These are phyloP conservation scores for Monopterus albus DNA, from an alignment of 2,113 vertebrate species.

Conservation along the genomic window DNA sequence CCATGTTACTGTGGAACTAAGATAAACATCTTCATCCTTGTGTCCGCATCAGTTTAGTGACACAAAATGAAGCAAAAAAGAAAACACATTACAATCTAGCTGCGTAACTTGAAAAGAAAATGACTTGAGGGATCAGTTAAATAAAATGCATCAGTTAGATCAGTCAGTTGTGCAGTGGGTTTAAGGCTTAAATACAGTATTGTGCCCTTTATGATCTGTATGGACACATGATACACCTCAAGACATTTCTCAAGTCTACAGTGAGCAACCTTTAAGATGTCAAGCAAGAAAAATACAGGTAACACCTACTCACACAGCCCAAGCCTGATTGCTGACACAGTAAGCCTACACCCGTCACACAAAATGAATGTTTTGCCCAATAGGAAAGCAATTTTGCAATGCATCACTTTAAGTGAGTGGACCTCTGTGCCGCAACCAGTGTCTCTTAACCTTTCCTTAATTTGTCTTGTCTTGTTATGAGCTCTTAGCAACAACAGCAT, in stretches of 20 bases:
- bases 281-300: conserved; percentile 35
- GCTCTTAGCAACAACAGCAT: conserved; percentile 64
- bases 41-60: neutral
- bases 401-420: conserved; percentile 77
- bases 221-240: conserved; percentile 3
- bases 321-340: conserved; percentile 63
- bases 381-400: conserved; percentile 76
- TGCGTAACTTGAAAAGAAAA: neutral
- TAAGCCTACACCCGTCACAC: conserved; percentile 63
- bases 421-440: conserved; percentile 66
- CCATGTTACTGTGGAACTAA: neutral
- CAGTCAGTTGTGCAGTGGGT: neutral
- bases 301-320: conserved; percentile 51
- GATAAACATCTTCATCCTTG: neutral
- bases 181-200: conserved; percentile 2
- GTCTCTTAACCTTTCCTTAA: conserved; percentile 80
- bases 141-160: neutral
- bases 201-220: conserved; percentile 27
- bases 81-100: neutral
- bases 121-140: neutral
- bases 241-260: conserved; percentile 44
- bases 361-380: conserved; percentile 72
- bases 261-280: conserved; percentile 32
- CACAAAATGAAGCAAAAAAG: neutral
- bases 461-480: conserved; percentile 79